phyloP scores from a whole-genome alignment of 2,113 vertebrate species.

The Coryphaenoides rupestris region DNA sequence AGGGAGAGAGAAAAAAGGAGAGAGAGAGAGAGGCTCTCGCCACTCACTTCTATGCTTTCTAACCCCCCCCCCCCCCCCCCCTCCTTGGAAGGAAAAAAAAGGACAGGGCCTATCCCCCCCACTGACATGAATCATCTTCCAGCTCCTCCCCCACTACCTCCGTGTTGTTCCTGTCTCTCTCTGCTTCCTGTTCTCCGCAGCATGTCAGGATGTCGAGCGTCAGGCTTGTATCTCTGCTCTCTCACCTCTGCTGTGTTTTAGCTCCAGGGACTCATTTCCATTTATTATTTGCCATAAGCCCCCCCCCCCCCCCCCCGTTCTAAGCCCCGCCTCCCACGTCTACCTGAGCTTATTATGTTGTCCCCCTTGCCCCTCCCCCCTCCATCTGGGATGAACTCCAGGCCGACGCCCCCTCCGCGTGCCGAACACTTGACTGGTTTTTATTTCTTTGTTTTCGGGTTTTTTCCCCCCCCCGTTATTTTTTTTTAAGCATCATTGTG shows the following conservation, averaged over 20 bases:
- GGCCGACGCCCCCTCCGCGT: conserved; percentile 33
- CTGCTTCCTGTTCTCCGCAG: conserved; percentile 20
- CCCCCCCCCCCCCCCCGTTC: neutral
- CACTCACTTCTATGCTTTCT: conserved; percentile 66
- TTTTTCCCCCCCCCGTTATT: conserved; percentile 19
- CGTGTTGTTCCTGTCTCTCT: conserved; percentile 16
- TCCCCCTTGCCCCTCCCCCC: conserved; percentile 11
- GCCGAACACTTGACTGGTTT: conserved; percentile 52
- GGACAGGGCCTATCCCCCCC: conserved; percentile 53
- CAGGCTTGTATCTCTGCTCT: no score
- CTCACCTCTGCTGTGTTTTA: conserved; percentile 21
- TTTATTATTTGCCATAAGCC: conserved; percentile 21
- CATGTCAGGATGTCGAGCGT: conserved; percentile 6
- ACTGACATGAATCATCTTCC: conserved; percentile 33
- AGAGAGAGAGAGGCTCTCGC: conserved; percentile 63
- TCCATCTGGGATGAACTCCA: conserved; percentile 48
- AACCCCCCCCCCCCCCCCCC: conserved; percentile 13
- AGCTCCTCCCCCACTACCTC: conserved; percentile 26
- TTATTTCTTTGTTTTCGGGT: conserved; percentile 10
- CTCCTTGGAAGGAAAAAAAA: conserved; percentile 46
- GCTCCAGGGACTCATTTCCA: conserved; percentile 6
- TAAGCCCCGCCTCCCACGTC: neutral
- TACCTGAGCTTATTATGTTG: conserved; percentile 24
- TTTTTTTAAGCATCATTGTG: conserved; percentile 65
- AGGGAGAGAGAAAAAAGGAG: conserved; percentile 22